These are phyloP conservation scores for Odontomyia ornata DNA, from an alignment of 2,888 invertebrate species.

Conservation along the genomic window DNA sequence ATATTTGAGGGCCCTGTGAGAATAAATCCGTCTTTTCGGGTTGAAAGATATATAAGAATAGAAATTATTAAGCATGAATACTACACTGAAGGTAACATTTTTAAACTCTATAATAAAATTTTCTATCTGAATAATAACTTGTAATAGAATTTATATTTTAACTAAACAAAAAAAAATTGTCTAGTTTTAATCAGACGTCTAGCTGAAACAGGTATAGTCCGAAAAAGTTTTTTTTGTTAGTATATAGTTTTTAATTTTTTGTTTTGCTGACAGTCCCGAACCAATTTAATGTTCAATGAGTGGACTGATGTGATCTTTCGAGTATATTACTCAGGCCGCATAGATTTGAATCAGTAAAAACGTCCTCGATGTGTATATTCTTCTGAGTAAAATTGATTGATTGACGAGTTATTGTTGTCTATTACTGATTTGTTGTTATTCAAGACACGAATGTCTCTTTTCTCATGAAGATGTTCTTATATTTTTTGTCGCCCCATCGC, in stretches of 20 bases:
- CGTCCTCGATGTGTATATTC: slow-evolving; percentile 26
- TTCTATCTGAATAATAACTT: no score
- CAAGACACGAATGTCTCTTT: slow-evolving; percentile 31
- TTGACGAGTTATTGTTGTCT: slow-evolving; percentile 38
- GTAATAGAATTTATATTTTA: no score
- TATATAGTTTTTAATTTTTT: no score
- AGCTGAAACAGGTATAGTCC: no score
- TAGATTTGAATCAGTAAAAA: background rate
- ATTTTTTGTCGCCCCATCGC: no score
- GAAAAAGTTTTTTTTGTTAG: no score
- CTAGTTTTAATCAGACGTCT: no score
- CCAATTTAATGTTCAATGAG: no score
- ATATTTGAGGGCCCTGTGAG: background rate
- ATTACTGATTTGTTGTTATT: slow-evolving; percentile 39
- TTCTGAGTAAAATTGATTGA: slow-evolving; percentile 36
- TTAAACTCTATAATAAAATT: background rate
- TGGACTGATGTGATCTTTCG: no score
- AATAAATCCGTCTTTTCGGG: background rate
- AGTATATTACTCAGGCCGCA: background rate
- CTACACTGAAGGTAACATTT: background rate
- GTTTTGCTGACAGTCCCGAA: no score
- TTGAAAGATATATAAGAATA: background rate
- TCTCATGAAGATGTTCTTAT: background rate
- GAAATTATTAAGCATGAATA: no score
- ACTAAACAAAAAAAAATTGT: no score